Conservation (phyloP, 2,888 invertebrate genomes). For the Idaea aversata region DNA sequence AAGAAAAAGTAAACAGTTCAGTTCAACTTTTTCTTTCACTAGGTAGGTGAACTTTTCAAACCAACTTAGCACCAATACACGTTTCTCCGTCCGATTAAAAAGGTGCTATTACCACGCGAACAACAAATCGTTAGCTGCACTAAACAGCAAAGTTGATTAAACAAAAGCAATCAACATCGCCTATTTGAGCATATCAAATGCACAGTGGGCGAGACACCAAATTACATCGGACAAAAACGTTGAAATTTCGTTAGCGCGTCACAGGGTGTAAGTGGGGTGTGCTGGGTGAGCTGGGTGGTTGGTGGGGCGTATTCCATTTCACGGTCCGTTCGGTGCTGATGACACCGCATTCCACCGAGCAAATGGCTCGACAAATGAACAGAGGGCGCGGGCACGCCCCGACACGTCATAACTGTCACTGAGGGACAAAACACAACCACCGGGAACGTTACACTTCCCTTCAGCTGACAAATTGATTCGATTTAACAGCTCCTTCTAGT, state of each 20-base stretch:
- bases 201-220: constrained; percentile 33
- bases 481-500: constrained; percentile 42
- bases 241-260: constrained; percentile 72
- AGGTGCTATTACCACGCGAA: constrained; percentile 5
- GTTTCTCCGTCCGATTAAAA: constrained; percentile 4
- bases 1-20: too few species aligned
- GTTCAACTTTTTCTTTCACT: background rate
- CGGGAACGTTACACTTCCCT: constrained; percentile 34
- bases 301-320: constrained; percentile 78
- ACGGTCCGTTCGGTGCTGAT: constrained; percentile 76
- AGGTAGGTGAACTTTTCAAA: background rate
- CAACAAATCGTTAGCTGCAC: constrained; percentile 17
- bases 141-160: constrained; percentile 18
- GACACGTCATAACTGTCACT: constrained; percentile 73
- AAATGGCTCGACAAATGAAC: constrained; percentile 80
- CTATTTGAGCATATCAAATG: constrained; percentile 50
- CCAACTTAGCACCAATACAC: background rate
- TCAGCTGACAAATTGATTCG: constrained; percentile 62
- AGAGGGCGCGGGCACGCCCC: constrained; percentile 73
- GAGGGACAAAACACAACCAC: constrained; percentile 41
- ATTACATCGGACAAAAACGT: constrained; percentile 47
- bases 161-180: constrained; percentile 49
- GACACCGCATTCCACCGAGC: constrained; percentile 76
- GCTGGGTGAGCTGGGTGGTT: constrained; percentile 41
- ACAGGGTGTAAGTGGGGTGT: constrained; percentile 52